Percentiles rank a stretch among this genome's conserved stretches.
Evolutionary conservation across 2,797 vertebrate species (phyloP).

Genomic region (Eleutherodactylus coqui): DNA sequence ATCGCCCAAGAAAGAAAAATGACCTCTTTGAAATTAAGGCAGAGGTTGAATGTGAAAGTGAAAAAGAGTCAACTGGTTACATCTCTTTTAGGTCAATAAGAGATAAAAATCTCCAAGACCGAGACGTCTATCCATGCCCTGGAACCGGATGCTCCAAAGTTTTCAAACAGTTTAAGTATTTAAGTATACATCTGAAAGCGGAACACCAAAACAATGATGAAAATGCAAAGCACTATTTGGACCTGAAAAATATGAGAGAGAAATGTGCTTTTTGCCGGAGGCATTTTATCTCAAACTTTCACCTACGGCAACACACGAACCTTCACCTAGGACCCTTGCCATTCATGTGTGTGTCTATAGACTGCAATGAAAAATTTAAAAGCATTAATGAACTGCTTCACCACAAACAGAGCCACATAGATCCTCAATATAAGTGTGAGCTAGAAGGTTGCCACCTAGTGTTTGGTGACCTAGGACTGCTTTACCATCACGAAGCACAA

Average conservation of each 20-base stretch:
- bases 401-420: slow-evolving; percentile 94
- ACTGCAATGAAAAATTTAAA: slow-evolving; percentile 86
- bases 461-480: slow-evolving; percentile 91
- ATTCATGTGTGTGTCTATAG: slow-evolving; percentile 88
- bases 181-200: slow-evolving; percentile 93
- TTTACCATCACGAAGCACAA: slow-evolving; percentile 98
- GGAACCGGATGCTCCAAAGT: slow-evolving; percentile 87
- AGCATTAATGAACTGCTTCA: slow-evolving; percentile 88
- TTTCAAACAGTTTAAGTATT: slow-evolving; percentile 96
- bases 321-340: slow-evolving; percentile 87
- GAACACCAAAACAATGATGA: slow-evolving; percentile 90
- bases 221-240: slow-evolving; percentile 92
- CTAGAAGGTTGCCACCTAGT: slow-evolving; percentile 91
- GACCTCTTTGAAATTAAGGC: slow-evolving; percentile 2
- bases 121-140: slow-evolving; percentile 92
- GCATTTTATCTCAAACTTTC: slow-evolving; percentile 91
- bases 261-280: slow-evolving; percentile 93
- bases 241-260: slow-evolving; percentile 92
- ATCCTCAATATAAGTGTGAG: slow-evolving; percentile 91
- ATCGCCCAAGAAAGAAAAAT: slow-evolving; percentile 80
- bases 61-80: slow-evolving; percentile 72
- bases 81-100: slow-evolving; percentile 91
- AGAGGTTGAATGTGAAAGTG: slow-evolving; percentile 66
- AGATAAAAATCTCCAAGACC: slow-evolving; percentile 88
- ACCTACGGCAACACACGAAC: slow-evolving; percentile 88